These are phyloP conservation scores for Pseudopipra pipra DNA, from an alignment of 2,113 vertebrate genomes.

Conservation along the genomic window DNA sequence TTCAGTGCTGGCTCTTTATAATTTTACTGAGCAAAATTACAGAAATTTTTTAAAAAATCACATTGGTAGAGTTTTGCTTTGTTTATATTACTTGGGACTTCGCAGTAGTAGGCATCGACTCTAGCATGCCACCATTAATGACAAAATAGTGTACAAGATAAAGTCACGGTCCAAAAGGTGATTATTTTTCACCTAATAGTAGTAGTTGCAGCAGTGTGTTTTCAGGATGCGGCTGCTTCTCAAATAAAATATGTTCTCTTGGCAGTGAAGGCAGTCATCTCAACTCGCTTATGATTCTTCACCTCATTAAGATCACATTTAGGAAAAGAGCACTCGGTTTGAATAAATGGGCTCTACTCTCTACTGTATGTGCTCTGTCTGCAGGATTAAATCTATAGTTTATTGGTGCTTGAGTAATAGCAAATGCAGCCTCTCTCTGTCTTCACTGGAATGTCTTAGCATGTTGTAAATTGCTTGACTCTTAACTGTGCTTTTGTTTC, in stretches of 20 bases:
- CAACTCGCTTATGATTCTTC: conserved; percentile 4
- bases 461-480: not conserved
- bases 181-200: not conserved
- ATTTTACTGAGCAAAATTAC: conserved; percentile 28
- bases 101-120: not conserved
- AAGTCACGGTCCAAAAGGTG: not conserved
- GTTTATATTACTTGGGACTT: not conserved
- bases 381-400: conserved; percentile 6
- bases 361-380: not conserved
- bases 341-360: conserved; percentile 21
- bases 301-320: conserved; percentile 55
- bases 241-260: not conserved
- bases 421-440: not conserved
- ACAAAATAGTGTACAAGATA: not conserved
- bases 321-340: conserved; percentile 1
- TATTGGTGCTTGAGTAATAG: conserved; percentile 25
- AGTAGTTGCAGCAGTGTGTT: not conserved
- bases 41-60: not conserved
- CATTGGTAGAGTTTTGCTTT: not conserved
- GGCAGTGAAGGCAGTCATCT: conserved; percentile 17
- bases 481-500: conserved; percentile 42
- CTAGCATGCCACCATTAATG: not conserved
- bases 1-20: not conserved
- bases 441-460: not conserved
- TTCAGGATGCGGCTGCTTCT: not conserved